These are phyloP conservation scores for Catocala sponsa DNA, from an alignment of 2,888 invertebrate genomes.

Conservation along the genomic window DNA sequence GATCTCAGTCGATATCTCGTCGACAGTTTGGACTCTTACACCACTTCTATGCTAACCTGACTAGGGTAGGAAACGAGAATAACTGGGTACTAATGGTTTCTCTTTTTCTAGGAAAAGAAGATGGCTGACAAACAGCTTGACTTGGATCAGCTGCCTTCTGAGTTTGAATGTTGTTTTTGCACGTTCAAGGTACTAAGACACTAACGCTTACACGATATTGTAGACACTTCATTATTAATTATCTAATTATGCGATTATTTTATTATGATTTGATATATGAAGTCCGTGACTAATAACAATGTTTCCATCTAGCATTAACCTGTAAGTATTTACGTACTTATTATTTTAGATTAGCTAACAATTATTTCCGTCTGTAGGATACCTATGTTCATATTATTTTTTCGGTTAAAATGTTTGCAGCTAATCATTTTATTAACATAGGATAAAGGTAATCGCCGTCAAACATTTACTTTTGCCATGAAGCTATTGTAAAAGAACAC, in stretches of 20 bases:
- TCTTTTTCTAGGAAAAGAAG: constrained; percentile 90
- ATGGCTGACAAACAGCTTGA: constrained; percentile 91
- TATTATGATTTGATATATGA: constrained; percentile 38
- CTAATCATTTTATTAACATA: constrained; percentile 40
- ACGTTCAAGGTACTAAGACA: constrained; percentile 94
- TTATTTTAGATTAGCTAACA: constrained; percentile 36
- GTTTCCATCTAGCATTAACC: constrained; percentile 59
- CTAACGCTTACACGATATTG: constrained; percentile 59
- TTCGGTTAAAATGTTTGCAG: constrained; percentile 40
- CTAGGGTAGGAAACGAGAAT: constrained; percentile 19
- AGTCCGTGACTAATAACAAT: constrained; percentile 51
- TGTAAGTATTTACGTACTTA: constrained; percentile 57
- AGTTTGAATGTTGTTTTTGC: constrained; percentile 99
- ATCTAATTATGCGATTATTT: constrained; percentile 39
- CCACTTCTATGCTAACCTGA: constrained; percentile 31
- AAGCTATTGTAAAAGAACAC: background rate
- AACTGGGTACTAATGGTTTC: constrained; percentile 72
- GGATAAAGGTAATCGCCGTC: constrained; percentile 43
- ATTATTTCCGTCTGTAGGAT: constrained; percentile 31
- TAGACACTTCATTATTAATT: constrained; percentile 44
- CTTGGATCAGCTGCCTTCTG: constrained; percentile 97
- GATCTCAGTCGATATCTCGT: constrained; percentile 9
- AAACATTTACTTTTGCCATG: constrained; percentile 14
- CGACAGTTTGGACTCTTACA: constrained; percentile 36
- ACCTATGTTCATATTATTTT: constrained; percentile 34